These are phyloP conservation scores for Porites evermanni DNA, from an alignment of 92 coral and sea anemone genomes.

Conservation along the genomic window DNA sequence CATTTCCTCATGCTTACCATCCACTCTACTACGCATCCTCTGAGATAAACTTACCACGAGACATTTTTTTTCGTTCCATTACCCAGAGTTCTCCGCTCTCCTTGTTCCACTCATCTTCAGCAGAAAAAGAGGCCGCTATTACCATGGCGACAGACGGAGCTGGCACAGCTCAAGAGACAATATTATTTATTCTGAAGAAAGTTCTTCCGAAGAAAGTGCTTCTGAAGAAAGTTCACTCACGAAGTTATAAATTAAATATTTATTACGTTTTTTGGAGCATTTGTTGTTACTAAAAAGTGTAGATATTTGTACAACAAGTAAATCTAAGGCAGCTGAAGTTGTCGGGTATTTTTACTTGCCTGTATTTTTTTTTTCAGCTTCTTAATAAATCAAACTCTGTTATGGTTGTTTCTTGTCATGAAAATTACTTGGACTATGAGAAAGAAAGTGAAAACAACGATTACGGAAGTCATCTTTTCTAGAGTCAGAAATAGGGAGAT, in stretches of 20 bases:
- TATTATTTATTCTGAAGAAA: neutral
- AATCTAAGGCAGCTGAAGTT: neutral
- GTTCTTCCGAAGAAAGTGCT: neutral
- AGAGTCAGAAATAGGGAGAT: no score
- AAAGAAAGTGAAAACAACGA: no score
- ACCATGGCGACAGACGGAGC: slow-evolving; percentile 33
- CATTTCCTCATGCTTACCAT: no score
- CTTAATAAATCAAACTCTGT: no score
- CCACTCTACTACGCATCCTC: no score
- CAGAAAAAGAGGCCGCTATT: neutral
- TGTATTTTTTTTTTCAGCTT: no score
- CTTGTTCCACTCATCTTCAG: slow-evolving; percentile 35
- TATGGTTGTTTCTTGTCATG: no score
- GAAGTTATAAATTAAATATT: no score
- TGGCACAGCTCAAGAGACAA: slow-evolving; percentile 1
- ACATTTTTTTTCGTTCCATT: neutral
- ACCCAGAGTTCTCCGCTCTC: slow-evolving; percentile 33
- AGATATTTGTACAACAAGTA: neutral
- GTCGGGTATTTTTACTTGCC: no score
- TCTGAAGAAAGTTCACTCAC: neutral
- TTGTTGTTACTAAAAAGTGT: neutral
- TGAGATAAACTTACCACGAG: no score
- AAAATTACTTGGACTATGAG: no score
- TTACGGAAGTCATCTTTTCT: no score
- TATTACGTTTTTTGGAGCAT: neutral